Evolutionary conservation across 2,888 invertebrate genomes (phyloP).

Genomic region (Drosophila kuntzei): DNA sequence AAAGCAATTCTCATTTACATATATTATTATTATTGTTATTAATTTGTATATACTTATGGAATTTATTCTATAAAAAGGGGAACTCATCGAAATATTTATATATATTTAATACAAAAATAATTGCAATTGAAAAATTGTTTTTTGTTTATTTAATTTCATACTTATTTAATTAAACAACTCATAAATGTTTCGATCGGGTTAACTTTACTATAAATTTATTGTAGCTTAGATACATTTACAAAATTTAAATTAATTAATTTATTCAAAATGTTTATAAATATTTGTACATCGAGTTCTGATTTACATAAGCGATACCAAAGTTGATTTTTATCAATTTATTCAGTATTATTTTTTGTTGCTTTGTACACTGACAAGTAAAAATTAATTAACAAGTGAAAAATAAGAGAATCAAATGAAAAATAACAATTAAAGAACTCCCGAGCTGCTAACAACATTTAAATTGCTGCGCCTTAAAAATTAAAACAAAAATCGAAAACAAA

Average conservation of each 20-base stretch:
- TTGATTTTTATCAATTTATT: slow-evolving; percentile 73
- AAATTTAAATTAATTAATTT: not conserved
- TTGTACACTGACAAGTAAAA: slow-evolving; percentile 53
- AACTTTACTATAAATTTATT: not conserved
- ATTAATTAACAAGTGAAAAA: slow-evolving; percentile 10
- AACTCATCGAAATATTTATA: slow-evolving; percentile 4
- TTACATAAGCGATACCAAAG: slow-evolving; percentile 47
- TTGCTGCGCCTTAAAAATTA: slow-evolving; percentile 22
- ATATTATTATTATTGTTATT: slow-evolving; percentile 5
- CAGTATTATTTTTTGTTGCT: slow-evolving; percentile 78
- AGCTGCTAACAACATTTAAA: slow-evolving; percentile 40
- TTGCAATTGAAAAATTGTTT: no score
- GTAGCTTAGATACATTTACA: slow-evolving; percentile 17
- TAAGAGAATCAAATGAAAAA: slow-evolving; percentile 9
- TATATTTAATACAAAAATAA: no score
- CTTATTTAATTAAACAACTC: no score
- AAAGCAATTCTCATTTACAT: not conserved
- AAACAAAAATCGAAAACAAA: slow-evolving; percentile 23
- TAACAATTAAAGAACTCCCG: slow-evolving; percentile 24
- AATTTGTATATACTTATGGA: not conserved
- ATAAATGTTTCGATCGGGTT: not conserved
- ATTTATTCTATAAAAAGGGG: not conserved
- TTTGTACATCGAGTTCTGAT: not conserved
- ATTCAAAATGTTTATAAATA: not conserved
- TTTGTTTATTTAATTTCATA: no score